Evolutionary conservation across 2,113 vertebrate genomes (phyloP), one percentile per base, ranked within the genome.

Genomic region (Hassar affinis): DNA sequence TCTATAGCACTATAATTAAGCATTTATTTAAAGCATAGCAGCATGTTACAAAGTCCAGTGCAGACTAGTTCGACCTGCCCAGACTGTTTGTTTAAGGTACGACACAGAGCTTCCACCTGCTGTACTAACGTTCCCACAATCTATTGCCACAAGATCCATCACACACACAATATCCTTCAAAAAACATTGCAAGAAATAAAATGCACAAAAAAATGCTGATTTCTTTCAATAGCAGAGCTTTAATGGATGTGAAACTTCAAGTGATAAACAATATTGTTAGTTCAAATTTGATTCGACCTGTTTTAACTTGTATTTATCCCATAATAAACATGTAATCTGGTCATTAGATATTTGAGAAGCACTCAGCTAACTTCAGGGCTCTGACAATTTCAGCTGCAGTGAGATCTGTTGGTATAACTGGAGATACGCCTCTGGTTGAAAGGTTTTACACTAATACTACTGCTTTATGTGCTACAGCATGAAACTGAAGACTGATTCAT

Each of bases 21-120:
- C n/a, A 42, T 35, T 35, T 35, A 25, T 22, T 10, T 20, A 20
- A 77, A 56, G 51, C 51, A 56, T 38, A 77, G 51, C 20, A 25
- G 49, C n/a, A 76, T 56, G 51, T 77, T 22, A 20, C 51, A 77
- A 80, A 80, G 61, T 80, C 27, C 38, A 80, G 45, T 18, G 66
- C 45, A 80, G 45, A 80, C 78, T 25, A 25, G 61, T 25, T 35
- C 30, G n/a, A 80, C 78, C 66, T 30, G 78, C 30, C 45, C 1
- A 27, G 47, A 80, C 52, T 80, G 49, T 66, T 80, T 66, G 62
- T 51, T 33, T 35, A 38, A 30, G 10, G 56, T 38, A 38, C 18
- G 74, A 9, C 20, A 38, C 51, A 66, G 11, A 64, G n/a, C 42
- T 33, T 80, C n/a, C 42, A 11, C 54, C 25, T 62, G 9, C 45